phyloP scores from a whole-genome alignment of 2,113 vertebrate species.

The Mus spicilegus region DNA sequence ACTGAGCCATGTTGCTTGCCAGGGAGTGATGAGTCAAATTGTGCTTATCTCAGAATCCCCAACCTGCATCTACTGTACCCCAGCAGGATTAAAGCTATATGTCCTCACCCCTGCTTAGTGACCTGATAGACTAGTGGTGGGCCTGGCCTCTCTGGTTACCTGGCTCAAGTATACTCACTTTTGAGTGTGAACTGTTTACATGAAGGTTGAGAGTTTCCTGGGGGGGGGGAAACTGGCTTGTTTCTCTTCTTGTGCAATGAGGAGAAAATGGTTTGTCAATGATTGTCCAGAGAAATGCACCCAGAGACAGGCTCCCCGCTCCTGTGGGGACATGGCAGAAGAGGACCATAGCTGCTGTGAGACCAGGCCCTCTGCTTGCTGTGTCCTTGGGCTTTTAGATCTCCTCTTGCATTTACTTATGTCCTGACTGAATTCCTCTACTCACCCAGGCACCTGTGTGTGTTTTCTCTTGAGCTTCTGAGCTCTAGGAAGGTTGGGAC shows the following conservation, averaged over 20 bases:
- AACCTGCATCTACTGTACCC: not conserved
- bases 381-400: not conserved
- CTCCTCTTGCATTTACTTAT: not conserved
- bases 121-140: not conserved
- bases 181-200: not conserved
- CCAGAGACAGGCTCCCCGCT: not conserved
- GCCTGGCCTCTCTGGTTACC: not conserved
- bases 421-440: not conserved
- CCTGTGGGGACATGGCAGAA: accelerated
- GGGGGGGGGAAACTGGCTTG: not conserved
- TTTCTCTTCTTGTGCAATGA: not conserved
- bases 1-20: not conserved
- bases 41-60: not conserved
- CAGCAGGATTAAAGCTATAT: not conserved
- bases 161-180: not conserved
- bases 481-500: not conserved
- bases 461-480: not conserved
- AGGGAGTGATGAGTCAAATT: not conserved
- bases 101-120: not conserved
- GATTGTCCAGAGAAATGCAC: not conserved
- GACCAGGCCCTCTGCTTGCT: not conserved
- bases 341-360: not conserved
- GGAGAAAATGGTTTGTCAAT: not conserved
- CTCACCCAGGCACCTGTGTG: not conserved
- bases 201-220: not conserved